phyloP scores from a whole-genome alignment of 2,113 vertebrate species.

The Lepus americanus region DNA sequence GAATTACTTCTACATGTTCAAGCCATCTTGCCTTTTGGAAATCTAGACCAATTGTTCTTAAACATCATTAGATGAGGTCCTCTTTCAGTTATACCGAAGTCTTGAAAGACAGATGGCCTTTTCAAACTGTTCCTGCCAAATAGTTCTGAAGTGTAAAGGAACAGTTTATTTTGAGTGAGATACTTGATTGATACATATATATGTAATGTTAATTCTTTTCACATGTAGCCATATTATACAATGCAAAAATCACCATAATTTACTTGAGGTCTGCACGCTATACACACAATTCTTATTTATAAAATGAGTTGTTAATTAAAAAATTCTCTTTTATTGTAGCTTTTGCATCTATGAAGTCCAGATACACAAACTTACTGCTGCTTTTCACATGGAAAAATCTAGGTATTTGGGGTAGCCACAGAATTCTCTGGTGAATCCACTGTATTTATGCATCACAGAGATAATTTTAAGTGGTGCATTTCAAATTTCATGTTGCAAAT shows the following conservation, averaged over 20 bases:
- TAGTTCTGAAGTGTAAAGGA: constrained; percentile 44
- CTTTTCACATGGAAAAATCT: constrained; percentile 56
- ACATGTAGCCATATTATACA: neutral
- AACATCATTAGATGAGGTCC: constrained; percentile 37
- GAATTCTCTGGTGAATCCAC: constrained; percentile 12
- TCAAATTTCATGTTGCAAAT: constrained; percentile 48
- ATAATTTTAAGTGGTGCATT: constrained; percentile 8
- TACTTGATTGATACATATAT: neutral
- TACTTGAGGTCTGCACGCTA: neutral
- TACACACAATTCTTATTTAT: constrained; percentile 20
- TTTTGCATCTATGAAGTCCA: constrained; percentile 27
- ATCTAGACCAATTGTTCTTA: constrained; percentile 45
- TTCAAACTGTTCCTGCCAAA: constrained; percentile 36
- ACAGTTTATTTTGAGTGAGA: neutral
- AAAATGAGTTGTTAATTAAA: constrained; percentile 14
- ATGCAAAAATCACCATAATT: constrained; percentile 19
- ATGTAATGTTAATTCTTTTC: constrained; percentile 11
- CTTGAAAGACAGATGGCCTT: constrained; percentile 9
- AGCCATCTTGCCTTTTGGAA: constrained; percentile 55
- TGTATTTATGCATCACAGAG: constrained; percentile 36
- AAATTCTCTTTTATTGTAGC: neutral
- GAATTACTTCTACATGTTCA: constrained; percentile 21
- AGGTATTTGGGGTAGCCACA: constrained; percentile 59
- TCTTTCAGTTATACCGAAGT: constrained; percentile 24
- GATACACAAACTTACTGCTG: constrained; percentile 43